Evolutionary conservation across 2,797 vertebrate genomes (phyloP).

Genomic region (Allobates femoralis): DNA sequence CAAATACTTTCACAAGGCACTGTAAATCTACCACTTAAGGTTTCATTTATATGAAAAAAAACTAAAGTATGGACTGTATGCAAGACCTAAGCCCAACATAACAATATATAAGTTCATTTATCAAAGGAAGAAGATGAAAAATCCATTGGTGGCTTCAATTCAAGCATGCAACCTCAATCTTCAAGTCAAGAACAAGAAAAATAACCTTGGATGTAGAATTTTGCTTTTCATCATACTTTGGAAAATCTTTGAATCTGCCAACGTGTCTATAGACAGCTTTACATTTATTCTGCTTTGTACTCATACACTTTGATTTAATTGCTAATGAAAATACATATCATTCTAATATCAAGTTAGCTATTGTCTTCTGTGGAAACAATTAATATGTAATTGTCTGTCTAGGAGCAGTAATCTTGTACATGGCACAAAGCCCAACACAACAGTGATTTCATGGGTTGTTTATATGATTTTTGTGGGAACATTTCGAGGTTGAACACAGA

Average conservation of each 20-base stretch:
- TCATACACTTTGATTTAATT: slow-evolving; percentile 27
- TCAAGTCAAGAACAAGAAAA: slow-evolving; percentile 54
- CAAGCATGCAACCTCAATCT: slow-evolving; percentile 30
- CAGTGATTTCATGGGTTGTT: slow-evolving; percentile 62
- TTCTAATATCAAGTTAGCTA: slow-evolving; percentile 40
- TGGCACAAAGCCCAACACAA: slow-evolving; percentile 61
- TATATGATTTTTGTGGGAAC: slow-evolving; percentile 64
- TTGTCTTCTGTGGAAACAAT: slow-evolving; percentile 61
- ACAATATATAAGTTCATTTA: not conserved
- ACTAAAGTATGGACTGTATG: not conserved
- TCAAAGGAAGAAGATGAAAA: not conserved
- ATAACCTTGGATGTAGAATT: slow-evolving; percentile 15
- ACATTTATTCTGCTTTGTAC: not conserved
- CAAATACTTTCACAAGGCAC: no score
- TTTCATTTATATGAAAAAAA: not conserved
- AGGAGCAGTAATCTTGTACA: slow-evolving; percentile 60
- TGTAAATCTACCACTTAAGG: no score
- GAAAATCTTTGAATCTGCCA: slow-evolving; percentile 29
- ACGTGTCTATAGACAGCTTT: slow-evolving; percentile 15
- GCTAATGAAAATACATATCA: slow-evolving; percentile 30
- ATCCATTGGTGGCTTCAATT: slow-evolving; percentile 21
- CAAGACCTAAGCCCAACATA: not conserved
- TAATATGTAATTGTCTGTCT: slow-evolving; percentile 63
- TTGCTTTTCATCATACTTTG: slow-evolving; percentile 11
- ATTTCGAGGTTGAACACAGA: slow-evolving; percentile 61